Evolutionary conservation across 2,888 invertebrate genomes (phyloP), one percentile per base, ranked within the genome.

Genomic region (Rosalia funebris): DNA sequence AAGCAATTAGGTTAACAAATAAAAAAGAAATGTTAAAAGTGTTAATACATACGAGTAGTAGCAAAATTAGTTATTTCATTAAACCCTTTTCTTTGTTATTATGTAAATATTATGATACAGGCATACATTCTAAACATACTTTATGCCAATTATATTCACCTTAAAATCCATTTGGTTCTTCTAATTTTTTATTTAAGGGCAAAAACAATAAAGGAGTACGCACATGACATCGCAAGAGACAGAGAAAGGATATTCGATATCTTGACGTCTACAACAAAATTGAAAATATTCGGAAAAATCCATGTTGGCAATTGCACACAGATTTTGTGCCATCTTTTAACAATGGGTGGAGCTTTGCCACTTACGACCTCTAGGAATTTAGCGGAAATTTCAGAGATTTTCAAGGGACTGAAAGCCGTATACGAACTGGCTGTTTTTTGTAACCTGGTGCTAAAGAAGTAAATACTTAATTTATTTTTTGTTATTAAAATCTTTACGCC

Each of bases 291-390:
- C 45, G 46, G 32, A 16, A 37, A 34, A 11, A 16, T 11, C 10
- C 62, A 63, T 34, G 61, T 56, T 5, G 54, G 16, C 3, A 55
- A 57, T 47, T 66, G 59, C 16, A 57, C 44, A 1, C 14, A 42
- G 2, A 62, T 68, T 45, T 41, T 68, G 17, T 32, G 37, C 14
- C 57, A 64, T 37, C n/a, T 66, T n/a, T 45, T 68, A 11, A 48
- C 32, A 19, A 41, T 59, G 32, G 14, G 46, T 5, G 57, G 55
- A 10, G 19, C 50, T 14, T 25, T 61, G 7, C 52, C 47, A 5
- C 31, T 48, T 11, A 50, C 39, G 11, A 34, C 61, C 3, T 64
- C 62, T 9, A 57, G 41, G 54, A 34, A 48, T 32, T 54, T 68
- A 14, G 37, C 44, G n/a, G 61, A 57, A 10, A 60, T 68, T 12